Percentiles rank a stretch among this genome's conserved stretches.
Conservation (phyloP, 1,140 invertebrate genomes). For the Holotrichia oblita region DNA sequence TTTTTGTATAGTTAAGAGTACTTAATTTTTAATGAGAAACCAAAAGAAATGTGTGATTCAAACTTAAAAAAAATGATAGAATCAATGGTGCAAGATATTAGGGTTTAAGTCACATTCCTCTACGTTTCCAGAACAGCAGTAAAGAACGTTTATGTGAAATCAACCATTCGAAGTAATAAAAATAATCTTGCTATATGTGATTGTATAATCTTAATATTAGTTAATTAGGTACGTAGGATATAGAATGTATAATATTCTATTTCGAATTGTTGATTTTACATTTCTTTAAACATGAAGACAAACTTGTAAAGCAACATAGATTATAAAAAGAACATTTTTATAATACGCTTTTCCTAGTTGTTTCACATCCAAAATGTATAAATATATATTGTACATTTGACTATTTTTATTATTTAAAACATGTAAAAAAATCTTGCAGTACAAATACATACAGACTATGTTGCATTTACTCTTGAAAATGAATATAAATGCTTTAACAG, state of each 20-base stretch:
- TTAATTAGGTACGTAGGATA: conserved; percentile 38
- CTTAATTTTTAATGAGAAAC: conserved; percentile 44
- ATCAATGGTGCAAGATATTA: conserved; percentile 56
- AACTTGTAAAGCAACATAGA: conserved; percentile 39
- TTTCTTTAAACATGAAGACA: background rate
- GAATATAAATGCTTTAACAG: conserved; percentile 46
- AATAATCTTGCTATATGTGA: conserved; percentile 46
- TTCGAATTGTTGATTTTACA: conserved; percentile 35
- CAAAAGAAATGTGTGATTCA: conserved; percentile 37
- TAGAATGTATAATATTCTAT: conserved; percentile 37
- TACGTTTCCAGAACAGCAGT: conserved; percentile 2
- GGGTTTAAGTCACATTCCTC: conserved; percentile 53
- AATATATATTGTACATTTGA: conserved; percentile 40
- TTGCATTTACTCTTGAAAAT: conserved; percentile 38
- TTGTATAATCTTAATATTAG: conserved; percentile 45
- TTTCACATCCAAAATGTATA: conserved; percentile 30
- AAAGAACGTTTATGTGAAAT: conserved; percentile 23
- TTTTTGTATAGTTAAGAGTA: conserved; percentile 46
- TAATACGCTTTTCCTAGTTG: conserved; percentile 42
- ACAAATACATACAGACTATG: conserved; percentile 39
- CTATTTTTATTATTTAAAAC: conserved; percentile 40
- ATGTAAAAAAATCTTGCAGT: conserved; percentile 40
- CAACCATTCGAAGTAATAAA: conserved; percentile 19
- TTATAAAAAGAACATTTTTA: conserved; percentile 40
- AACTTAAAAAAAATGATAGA: conserved; percentile 45